Evolutionary conservation across 2,797 vertebrate species (phyloP).

Genomic region (Tarsius wallacei): DNA sequence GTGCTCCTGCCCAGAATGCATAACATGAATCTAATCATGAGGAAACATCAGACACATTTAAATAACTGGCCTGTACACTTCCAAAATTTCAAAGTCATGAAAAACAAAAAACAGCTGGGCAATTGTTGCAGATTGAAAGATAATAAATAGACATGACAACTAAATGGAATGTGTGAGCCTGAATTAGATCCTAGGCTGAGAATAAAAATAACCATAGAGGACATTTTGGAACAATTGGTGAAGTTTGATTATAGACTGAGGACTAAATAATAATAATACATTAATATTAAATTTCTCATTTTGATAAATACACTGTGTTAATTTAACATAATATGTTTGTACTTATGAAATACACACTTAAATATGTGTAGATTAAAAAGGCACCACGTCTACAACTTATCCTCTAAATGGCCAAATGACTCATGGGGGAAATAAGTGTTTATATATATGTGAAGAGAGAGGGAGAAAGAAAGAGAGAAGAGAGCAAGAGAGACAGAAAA

Average conservation of each 20-base stretch:
- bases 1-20: neutral
- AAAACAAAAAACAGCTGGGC: neutral
- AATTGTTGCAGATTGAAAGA: neutral
- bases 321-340: slow-evolving; percentile 7
- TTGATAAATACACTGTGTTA: neutral
- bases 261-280: neutral
- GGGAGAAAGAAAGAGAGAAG: neutral
- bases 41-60: neutral
- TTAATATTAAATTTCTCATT: neutral
- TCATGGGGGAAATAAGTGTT: neutral
- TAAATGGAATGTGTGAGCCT: neutral
- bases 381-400: neutral
- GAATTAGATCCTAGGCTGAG: neutral
- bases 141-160: neutral
- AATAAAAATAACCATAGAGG: neutral
- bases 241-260: neutral
- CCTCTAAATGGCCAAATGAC: neutral
- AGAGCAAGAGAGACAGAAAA: neutral
- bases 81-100: slow-evolving; percentile 2
- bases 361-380: neutral
- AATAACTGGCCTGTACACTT: neutral
- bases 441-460: neutral
- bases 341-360: neutral
- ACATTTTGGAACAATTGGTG: neutral
- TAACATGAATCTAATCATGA: neutral